Conservation (phyloP, 2,113 vertebrate species). For the Antennarius striatus region DNA sequence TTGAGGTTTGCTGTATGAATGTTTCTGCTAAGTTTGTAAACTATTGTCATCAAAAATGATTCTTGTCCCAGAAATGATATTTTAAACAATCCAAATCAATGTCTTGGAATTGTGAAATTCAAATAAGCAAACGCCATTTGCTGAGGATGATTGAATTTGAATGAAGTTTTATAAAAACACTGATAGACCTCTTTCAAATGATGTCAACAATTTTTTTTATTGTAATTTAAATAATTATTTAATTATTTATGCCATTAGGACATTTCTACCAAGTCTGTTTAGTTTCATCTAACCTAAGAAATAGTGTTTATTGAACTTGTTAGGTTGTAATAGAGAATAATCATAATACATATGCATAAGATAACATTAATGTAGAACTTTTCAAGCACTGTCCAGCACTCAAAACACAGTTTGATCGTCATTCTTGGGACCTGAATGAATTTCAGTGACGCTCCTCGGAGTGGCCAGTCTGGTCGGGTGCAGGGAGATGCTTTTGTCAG, state of each 20-base stretch:
- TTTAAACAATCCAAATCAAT: not conserved
- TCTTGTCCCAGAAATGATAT: not conserved
- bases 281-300: too few relatives aligned
- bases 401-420: not conserved
- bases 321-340: not conserved
- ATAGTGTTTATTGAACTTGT: not conserved
- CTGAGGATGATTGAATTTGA: not conserved
- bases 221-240: not conserved
- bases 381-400: not conserved
- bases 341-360: not conserved
- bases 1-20: too few relatives aligned
- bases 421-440: slow-evolving; percentile 32
- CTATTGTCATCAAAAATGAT: not conserved
- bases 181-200: not conserved
- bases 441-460: slow-evolving; percentile 55
- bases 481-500: slow-evolving; percentile 68
- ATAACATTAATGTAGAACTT: not conserved
- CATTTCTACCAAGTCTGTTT: too few relatives aligned
- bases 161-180: not conserved
- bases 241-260: too few relatives aligned
- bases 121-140: not conserved
- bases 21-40: not conserved
- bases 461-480: slow-evolving; percentile 49
- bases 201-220: not conserved
- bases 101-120: not conserved